Evolutionary conservation across 2,797 vertebrate species (phyloP).

Genomic region (Taenioides sp.): DNA sequence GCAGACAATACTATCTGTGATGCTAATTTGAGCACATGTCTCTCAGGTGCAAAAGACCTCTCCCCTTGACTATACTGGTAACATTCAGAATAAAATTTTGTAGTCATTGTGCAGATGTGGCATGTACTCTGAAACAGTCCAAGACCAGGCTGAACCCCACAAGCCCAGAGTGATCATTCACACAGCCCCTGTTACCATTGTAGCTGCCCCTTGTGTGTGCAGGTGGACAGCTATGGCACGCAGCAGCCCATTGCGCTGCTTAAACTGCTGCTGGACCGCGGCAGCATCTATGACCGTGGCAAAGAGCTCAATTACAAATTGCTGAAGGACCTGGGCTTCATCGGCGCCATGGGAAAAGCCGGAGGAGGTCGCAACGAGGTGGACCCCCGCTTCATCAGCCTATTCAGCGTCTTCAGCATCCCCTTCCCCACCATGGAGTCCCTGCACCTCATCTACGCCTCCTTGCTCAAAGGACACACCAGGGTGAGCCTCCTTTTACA

Average conservation of each 20-base stretch:
- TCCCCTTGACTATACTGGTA: not conserved
- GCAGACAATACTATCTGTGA: not conserved
- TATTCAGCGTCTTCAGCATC: constrained; percentile 92
- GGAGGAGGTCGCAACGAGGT: constrained; percentile 95
- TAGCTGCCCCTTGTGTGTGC: not conserved
- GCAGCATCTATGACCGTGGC: constrained; percentile 88
- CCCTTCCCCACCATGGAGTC: constrained; percentile 88
- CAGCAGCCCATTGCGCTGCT: constrained; percentile 95
- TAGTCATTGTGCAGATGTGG: not conserved
- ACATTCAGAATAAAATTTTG: not conserved
- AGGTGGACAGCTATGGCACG: constrained; percentile 95
- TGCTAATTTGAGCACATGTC: not conserved
- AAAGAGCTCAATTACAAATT: constrained; percentile 92
- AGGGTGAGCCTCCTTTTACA: constrained; percentile 70
- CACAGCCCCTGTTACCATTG: not conserved
- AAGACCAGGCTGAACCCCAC: not conserved
- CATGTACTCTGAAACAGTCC: no score
- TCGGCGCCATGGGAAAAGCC: constrained; percentile 95
- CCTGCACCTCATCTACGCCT: constrained; percentile 87
- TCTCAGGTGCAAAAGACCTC: not conserved
- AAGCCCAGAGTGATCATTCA: not conserved
- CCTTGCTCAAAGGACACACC: constrained; percentile 90
- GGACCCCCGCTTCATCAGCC: constrained; percentile 89
- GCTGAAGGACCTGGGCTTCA: constrained; percentile 89
- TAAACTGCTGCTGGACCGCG: constrained; percentile 89